Percentiles rank a stretch among this genome's conserved stretches.
Evolutionary conservation across 1,140 invertebrate species (phyloP).

Genomic region (Zaprionus camerounensis): DNA sequence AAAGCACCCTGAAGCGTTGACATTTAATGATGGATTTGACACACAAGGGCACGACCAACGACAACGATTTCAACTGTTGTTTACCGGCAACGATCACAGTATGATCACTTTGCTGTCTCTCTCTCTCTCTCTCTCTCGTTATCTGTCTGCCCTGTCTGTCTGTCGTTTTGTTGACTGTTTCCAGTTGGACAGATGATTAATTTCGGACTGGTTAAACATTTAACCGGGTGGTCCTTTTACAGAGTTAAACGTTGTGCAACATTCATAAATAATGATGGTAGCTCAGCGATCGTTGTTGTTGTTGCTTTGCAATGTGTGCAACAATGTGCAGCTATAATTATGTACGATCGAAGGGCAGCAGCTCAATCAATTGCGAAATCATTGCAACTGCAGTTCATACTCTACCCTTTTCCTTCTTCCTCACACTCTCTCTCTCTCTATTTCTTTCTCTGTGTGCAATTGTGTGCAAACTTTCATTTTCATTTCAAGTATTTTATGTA

Average conservation of each 20-base stretch:
- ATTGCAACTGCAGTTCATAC: not conserved
- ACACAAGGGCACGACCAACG: constrained; percentile 73
- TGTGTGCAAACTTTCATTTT: constrained; percentile 70
- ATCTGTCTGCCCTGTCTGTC: constrained; percentile 8
- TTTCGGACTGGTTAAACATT: constrained; percentile 59
- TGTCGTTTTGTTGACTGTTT: constrained; percentile 36
- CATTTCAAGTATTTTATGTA: constrained; percentile 72
- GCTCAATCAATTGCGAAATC: constrained; percentile 4
- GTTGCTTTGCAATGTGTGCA: constrained; percentile 29
- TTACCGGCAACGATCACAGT: constrained; percentile 21
- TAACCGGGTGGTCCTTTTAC: constrained; percentile 69
- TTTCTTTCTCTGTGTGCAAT: constrained; percentile 13
- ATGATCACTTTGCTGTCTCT: constrained; percentile 29
- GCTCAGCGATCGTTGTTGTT: constrained; percentile 42
- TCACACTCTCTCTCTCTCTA: not conserved
- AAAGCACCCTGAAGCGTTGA: constrained; percentile 75
- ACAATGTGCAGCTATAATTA: constrained; percentile 16
- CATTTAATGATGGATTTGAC: constrained; percentile 84
- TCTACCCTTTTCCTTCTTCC: not conserved
- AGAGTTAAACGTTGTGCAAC: constrained; percentile 61
- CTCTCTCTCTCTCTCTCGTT: not conserved
- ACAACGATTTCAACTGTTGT: constrained; percentile 57
- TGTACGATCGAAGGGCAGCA: constrained; percentile 7
- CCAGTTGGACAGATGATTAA: constrained; percentile 64
- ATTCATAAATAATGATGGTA: constrained; percentile 73